These are phyloP conservation scores for Aix galericulata DNA, from an alignment of 2,113 vertebrate species.

Conservation along the genomic window DNA sequence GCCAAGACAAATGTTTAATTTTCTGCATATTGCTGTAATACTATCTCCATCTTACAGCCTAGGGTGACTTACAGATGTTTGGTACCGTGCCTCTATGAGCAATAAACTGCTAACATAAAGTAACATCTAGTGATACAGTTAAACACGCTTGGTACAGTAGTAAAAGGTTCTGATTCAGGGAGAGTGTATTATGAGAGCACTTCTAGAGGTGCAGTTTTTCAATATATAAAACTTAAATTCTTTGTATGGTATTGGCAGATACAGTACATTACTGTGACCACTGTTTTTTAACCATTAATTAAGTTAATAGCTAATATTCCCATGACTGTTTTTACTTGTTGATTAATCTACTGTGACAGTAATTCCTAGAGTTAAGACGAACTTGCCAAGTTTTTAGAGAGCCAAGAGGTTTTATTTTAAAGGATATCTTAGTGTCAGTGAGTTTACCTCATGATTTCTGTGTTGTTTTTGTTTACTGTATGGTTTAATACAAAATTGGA, in stretches of 20 bases:
- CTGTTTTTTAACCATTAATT: not conserved
- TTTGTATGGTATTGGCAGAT: not conserved
- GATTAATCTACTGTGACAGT: not conserved
- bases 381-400: too few species aligned
- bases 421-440: not conserved
- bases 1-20: not conserved
- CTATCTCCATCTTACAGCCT: not conserved
- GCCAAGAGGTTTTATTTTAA: too few species aligned
- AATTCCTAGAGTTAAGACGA: not conserved
- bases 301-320: not conserved
- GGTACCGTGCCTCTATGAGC: not conserved
- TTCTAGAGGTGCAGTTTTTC: not conserved
- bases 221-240: not conserved
- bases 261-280: not conserved
- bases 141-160: not conserved
- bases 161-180: not conserved
- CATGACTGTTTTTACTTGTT: not conserved
- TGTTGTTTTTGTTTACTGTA: not conserved
- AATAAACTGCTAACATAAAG: not conserved
- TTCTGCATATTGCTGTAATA: not conserved
- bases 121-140: not conserved
- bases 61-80: not conserved
- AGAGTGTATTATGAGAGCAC: not conserved
- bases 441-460: not conserved
- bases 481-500: not conserved